Conservation (phyloP, 2,113 vertebrate genomes). For the Herpetotheres cachinnans region DNA sequence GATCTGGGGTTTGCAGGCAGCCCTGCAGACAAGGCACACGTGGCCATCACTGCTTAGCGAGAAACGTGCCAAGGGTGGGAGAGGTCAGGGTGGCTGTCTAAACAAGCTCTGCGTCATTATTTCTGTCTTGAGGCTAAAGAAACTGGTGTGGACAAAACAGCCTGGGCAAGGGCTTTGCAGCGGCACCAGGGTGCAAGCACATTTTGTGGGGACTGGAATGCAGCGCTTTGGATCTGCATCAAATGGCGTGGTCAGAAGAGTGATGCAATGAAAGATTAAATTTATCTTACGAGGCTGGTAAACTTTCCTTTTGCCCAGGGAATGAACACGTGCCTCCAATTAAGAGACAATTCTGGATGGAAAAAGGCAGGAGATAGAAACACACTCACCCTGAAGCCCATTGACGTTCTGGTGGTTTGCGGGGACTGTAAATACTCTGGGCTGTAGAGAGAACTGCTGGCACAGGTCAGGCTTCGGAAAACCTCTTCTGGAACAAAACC, state of each 20-base stretch:
- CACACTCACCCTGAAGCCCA: slow-evolving; percentile 31
- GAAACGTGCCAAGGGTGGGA: neutral
- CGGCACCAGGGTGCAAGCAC: rapidly evolving
- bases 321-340: rapidly evolving
- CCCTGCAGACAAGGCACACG: slow-evolving; percentile 60
- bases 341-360: neutral
- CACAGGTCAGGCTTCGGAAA: slow-evolving; percentile 73
- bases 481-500: slow-evolving; percentile 80
- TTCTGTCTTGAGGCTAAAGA: neutral
- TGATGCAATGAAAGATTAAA: neutral
- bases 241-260: neutral
- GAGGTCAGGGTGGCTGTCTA: neutral
- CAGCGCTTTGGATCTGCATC: neutral
- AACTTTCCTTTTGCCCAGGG: neutral
- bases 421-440: slow-evolving; percentile 45
- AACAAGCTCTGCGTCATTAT: neutral
- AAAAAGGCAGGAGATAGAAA: neutral
- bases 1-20: slow-evolving; percentile 68
- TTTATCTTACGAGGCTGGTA: neutral
- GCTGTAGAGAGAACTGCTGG: slow-evolving; percentile 48
- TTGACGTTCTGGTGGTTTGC: slow-evolving; percentile 51
- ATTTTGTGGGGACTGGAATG: neutral
- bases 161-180: rapidly evolving
- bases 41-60: neutral
- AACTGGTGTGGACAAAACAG: neutral